Conservation (phyloP, 2,888 invertebrate species). For the Spodoptera picta region DNA sequence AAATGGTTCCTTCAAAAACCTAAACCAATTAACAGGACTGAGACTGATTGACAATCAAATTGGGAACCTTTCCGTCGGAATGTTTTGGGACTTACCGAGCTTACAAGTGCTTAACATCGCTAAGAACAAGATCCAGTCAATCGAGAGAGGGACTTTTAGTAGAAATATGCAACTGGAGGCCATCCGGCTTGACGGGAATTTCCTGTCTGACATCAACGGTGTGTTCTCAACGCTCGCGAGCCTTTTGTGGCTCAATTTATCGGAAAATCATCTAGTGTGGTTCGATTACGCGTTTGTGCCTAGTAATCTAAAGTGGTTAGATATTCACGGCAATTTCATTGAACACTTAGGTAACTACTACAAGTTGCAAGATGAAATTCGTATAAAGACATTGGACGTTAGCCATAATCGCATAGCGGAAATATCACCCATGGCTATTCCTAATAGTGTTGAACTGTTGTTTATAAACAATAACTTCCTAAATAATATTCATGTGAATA, state of each 20-base stretch:
- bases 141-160: slow-evolving; percentile 95
- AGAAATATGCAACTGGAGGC: slow-evolving; percentile 94
- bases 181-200: slow-evolving; percentile 96
- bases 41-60: slow-evolving; percentile 96
- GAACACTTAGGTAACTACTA: slow-evolving; percentile 96
- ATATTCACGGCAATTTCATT: slow-evolving; percentile 96
- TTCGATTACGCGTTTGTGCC: slow-evolving; percentile 98
- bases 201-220: slow-evolving; percentile 96
- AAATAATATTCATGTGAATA: slow-evolving; percentile 93
- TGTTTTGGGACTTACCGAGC: slow-evolving; percentile 95
- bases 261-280: slow-evolving; percentile 97
- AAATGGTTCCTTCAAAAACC: slow-evolving; percentile 95
- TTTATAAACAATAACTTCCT: slow-evolving; percentile 97
- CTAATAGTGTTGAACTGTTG: slow-evolving; percentile 95
- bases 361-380: slow-evolving; percentile 94
- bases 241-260: slow-evolving; percentile 95
- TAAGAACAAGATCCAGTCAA: slow-evolving; percentile 95
- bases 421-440: slow-evolving; percentile 94
- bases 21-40: slow-evolving; percentile 95
- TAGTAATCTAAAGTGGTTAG: slow-evolving; percentile 96
- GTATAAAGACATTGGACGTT: slow-evolving; percentile 95
- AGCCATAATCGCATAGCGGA: slow-evolving; percentile 96
- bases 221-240: slow-evolving; percentile 95
- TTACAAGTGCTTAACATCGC: slow-evolving; percentile 96
- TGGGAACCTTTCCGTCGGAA: slow-evolving; percentile 94